phyloP scores from a whole-genome alignment of 1,140 invertebrate genomes.

The Samia ricini region DNA sequence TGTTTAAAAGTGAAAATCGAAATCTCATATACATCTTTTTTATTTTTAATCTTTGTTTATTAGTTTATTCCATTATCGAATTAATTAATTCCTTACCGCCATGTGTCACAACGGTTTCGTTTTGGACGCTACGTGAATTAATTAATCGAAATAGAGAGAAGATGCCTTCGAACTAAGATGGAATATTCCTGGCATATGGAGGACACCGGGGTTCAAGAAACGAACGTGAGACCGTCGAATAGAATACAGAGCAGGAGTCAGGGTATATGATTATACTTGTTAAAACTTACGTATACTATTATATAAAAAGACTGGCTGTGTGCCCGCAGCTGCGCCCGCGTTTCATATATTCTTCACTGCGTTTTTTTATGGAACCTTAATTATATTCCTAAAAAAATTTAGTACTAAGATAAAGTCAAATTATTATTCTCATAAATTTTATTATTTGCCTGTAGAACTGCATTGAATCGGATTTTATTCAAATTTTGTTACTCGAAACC shows the following conservation, averaged over 20 bases:
- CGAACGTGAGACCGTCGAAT: conserved; percentile 23
- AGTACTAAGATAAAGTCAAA: too few species aligned
- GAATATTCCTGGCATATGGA: conserved; percentile 71
- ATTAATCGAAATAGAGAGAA: conserved; percentile 14
- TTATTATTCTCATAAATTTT: too few species aligned
- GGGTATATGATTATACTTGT: conserved; percentile 17
- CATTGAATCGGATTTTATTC: too few species aligned
- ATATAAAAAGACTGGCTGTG: too few species aligned
- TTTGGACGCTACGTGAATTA: conserved; percentile 51
- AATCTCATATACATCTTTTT: conserved; percentile 9
- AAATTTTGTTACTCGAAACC: too few species aligned
- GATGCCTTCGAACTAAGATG: conserved; percentile 52
- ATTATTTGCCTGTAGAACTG: too few species aligned
- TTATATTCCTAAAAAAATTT: too few species aligned
- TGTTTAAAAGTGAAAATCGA: conserved; percentile 41
- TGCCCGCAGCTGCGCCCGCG: too few species aligned
- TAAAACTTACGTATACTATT: too few species aligned
- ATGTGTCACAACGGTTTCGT: conserved; percentile 47
- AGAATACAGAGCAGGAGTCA: conserved; percentile 25
- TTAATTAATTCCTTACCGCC: conserved; percentile 1
- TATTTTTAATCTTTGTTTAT: neutral
- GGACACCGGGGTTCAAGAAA: conserved; percentile 33
- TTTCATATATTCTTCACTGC: too few species aligned
- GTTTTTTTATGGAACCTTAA: too few species aligned
- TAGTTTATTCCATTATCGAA: neutral